Base-by-base conservation (phyloP, 1,140 invertebrate genomes). In the Odontomachus brunneus region DNA sequence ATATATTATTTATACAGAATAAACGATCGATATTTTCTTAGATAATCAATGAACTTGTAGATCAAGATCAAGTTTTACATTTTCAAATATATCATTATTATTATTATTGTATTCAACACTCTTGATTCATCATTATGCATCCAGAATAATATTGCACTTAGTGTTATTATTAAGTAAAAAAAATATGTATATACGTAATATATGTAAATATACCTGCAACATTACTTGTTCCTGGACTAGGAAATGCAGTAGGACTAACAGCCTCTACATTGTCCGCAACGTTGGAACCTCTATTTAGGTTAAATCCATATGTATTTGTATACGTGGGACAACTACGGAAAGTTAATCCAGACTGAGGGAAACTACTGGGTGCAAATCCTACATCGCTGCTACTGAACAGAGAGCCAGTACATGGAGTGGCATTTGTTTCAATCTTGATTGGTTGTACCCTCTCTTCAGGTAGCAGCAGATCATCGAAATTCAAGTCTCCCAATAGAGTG, bases 401-500 rank as follows among this genome's bases (percentile, higher is more conserved):
- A 29, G 91, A 90, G 15, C 85, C 85, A 15, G 74, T 75, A 2
- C 89, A 74, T 38, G 88, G 86, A 65, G 89, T 49, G 59, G 82
- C 1, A 69, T 89, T 88, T 33, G 29, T 5, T 29, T 84, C 85
- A 17, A 69, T 76, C 59, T 86, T 91, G 14, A 91, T 85, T 0
- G 91, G 88, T 38, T 93, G 91, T 48, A 92, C 84, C 48, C 92
- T 95, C 78, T 97, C 96, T 82, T 97, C 96, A 1, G 97, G 97
- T 53, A 97, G 94, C 19, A 98, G 92, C 29, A 98, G 92, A 92
- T 98, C 97, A 92, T 98, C 97, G 92, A 98, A 97, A 94, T 97
- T 98, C 48, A 98, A 94, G 93, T 98, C 97, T 82, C 96, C 97
- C 29, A 97, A 89, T 3, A 97, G 94, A 22, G 96, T 97, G 82